phyloP scores from a whole-genome alignment of 2,113 vertebrate genomes.

The Sclerurus mexicanus region DNA sequence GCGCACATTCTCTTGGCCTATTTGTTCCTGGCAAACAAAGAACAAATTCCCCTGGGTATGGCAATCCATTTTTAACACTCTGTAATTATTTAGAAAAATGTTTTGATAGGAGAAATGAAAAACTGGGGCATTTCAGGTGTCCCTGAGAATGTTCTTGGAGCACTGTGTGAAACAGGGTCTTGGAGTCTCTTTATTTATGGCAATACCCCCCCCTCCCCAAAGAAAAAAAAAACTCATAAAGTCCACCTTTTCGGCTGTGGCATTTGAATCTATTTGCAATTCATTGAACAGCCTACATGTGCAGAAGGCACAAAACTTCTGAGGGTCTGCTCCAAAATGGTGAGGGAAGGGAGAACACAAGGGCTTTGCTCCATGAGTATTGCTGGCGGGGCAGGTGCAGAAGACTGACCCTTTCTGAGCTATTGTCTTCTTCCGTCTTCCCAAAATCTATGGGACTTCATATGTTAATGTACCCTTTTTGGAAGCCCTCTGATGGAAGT shows the following conservation, averaged over 20 bases:
- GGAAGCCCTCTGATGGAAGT: background rate
- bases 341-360: background rate
- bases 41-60: conserved; percentile 48
- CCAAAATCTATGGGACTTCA: background rate
- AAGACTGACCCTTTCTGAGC: background rate
- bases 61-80: conserved; percentile 60
- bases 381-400: rapidly evolving
- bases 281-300: background rate
- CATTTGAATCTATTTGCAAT: background rate
- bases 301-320: background rate
- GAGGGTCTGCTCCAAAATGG: background rate
- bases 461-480: conserved; percentile 47
- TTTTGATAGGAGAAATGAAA: conserved; percentile 47
- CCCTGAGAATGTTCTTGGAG: conserved; percentile 30
- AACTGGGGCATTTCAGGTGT: conserved; percentile 55
- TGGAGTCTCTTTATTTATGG: background rate
- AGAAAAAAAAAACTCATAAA: background rate
- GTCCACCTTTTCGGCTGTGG: background rate
- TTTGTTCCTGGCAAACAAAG: conserved; percentile 66
- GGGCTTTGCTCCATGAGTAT: background rate
- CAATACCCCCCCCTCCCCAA: background rate
- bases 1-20: conserved; percentile 50
- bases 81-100: conserved; percentile 61
- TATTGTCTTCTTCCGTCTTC: background rate
- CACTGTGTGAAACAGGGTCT: background rate